These are phyloP conservation scores for Mesaphorura yosii DNA, from an alignment of 1,140 invertebrate species.

Conservation along the genomic window DNA sequence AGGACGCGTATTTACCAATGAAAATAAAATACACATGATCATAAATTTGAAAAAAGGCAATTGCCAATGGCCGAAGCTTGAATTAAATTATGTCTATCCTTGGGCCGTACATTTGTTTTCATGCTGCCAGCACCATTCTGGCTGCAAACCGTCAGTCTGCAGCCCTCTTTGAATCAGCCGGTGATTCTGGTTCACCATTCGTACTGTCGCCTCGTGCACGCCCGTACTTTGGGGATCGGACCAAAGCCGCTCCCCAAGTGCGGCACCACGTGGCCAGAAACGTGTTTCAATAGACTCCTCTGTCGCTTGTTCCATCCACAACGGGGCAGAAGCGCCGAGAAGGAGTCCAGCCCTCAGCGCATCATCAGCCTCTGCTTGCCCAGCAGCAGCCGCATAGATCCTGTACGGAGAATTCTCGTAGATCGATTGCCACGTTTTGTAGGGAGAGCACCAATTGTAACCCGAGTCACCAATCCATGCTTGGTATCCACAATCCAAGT, in stretches of 20 bases:
- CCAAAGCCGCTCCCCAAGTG: slow-evolving; percentile 37
- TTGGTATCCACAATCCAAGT: slow-evolving; percentile 71
- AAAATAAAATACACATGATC: too few species aligned
- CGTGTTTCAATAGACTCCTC: slow-evolving; percentile 26
- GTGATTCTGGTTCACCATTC: slow-evolving; percentile 45
- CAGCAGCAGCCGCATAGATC: slow-evolving; percentile 59
- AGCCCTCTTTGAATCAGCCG: slow-evolving; percentile 32
- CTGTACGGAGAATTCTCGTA: slow-evolving; percentile 59
- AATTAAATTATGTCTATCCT: too few species aligned
- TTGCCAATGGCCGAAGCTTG: too few species aligned
- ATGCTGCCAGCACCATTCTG: slow-evolving; percentile 34
- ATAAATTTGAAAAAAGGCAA: too few species aligned
- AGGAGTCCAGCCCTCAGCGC: slow-evolving; percentile 36
- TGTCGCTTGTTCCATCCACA: slow-evolving; percentile 66
- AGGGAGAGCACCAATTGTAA: slow-evolving; percentile 76
- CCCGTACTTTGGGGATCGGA: slow-evolving; percentile 30
- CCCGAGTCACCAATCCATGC: slow-evolving; percentile 56
- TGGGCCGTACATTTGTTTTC: too few species aligned
- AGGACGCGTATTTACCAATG: too few species aligned
- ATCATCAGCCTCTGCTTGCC: slow-evolving; percentile 46
- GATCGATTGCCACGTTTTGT: slow-evolving; percentile 68
- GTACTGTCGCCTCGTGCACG: slow-evolving; percentile 50
- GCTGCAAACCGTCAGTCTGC: slow-evolving; percentile 32
- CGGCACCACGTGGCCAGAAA: slow-evolving; percentile 32
- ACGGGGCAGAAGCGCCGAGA: slow-evolving; percentile 58